These are phyloP conservation scores for Dilophus febrilis DNA, from an alignment of 2,888 invertebrate genomes.

Conservation along the genomic window DNA sequence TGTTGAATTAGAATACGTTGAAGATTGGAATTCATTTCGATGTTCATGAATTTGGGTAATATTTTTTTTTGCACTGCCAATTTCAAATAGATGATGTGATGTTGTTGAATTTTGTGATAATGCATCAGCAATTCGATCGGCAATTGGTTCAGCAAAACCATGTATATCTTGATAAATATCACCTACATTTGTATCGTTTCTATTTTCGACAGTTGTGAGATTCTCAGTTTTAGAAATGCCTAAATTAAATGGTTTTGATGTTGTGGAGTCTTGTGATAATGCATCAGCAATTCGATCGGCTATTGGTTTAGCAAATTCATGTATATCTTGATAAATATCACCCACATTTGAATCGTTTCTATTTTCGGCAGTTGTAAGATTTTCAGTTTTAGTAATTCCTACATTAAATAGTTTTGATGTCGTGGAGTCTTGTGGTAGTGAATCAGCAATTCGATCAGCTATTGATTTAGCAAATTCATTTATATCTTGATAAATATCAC, in stretches of 20 bases:
- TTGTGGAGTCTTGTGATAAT: neutral
- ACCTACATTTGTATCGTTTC: neutral
- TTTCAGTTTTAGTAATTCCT: neutral
- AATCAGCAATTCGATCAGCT: neutral
- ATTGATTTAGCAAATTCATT: neutral
- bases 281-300: neutral
- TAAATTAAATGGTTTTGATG: neutral
- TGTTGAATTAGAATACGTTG: no score
- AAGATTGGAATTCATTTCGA: no score
- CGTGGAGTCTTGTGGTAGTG: neutral
- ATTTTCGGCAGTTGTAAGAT: neutral
- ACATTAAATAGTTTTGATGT: neutral
- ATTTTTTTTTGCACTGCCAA: no score
- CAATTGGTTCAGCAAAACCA: neutral
- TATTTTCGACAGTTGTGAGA: no score
- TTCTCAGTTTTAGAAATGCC: no score
- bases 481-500: neutral
- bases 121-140: neutral
- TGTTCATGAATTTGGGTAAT: no score
- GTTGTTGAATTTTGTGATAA: no score
- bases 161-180: neutral
- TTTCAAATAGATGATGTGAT: no score
- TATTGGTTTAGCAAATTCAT: neutral
- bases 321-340: neutral
- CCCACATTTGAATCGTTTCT: neutral